Evolutionary conservation across 2,888 invertebrate species (phyloP).

Genomic region (Hydrotaea diabolus): DNA sequence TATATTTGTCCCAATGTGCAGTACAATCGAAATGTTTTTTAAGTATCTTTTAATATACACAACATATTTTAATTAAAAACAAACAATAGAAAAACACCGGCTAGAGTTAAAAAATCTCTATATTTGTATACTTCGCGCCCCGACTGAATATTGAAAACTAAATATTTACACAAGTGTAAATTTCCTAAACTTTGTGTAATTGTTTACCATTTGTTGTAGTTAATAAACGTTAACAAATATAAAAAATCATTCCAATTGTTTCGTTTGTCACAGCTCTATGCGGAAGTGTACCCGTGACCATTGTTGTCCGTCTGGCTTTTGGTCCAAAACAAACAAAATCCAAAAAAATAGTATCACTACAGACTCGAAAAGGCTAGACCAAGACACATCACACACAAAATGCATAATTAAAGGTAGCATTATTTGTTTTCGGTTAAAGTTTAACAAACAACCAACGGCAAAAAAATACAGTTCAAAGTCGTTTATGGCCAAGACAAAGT

Average conservation of each 20-base stretch:
- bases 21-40: too few species aligned
- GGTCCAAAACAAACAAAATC: background rate
- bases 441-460: conserved; percentile 13
- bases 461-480: conserved; percentile 55
- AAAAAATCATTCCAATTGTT: background rate
- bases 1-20: too few species aligned
- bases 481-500: conserved; percentile 51
- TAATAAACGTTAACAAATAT: background rate
- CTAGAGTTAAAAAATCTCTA: too few species aligned
- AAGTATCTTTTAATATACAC: too few species aligned
- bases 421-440: background rate
- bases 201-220: background rate
- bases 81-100: too few species aligned
- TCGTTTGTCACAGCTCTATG: background rate
- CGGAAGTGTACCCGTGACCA: conserved; percentile 8
- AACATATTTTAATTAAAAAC: too few species aligned
- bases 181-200: background rate
- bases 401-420: conserved; percentile 27
- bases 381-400: background rate
- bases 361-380: background rate
- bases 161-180: background rate
- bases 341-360: background rate
- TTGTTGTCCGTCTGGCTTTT: background rate
- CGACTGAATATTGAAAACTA: background rate
- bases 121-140: too few species aligned